Base-by-base conservation (phyloP, 1,140 invertebrate genomes). In the Littorina saxatilis region DNA sequence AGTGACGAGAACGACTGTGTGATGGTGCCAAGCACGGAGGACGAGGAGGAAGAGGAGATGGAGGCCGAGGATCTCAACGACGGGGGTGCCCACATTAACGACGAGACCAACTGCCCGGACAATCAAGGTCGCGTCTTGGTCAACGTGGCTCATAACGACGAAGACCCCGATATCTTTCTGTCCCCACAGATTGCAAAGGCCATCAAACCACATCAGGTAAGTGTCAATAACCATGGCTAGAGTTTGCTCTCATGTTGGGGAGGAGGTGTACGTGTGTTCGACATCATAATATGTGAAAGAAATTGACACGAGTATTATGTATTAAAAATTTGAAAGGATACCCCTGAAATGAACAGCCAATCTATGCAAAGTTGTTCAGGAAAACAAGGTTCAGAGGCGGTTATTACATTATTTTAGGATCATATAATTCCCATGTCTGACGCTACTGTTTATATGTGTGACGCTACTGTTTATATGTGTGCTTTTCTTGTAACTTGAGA, bases 91-190 rank as follows among this genome's bases (percentile, higher is more conserved):
- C 91, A 92, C 81, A 90, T 91, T n/a, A 89, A 94, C 85, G 94
- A 94, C 93, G 93, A 95, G n/a, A 96, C 97, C 87, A 99, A 99
- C 93, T 92, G 96, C 82, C 96, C 96, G 4, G 97, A 99, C 93
- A 96, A 97, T 80, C 95, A 97, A 90, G 98, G 98, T 2, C 93
- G 97, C 63, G 97, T 99, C 29, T 93, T 99, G 43, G 96, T 99
- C 37, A 99, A 99, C 92, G 95, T 99, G 61, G 98, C 97, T n/a
- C 98, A 99, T 93, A 96, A 97, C 0, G 95, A 96, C 63, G 95
- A 95, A 76, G 99, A 99, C 89, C 95, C 96, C 32, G 98, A 99
- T 90, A 96, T 99, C 66, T 99, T 96, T 92, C 93, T 99, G 50
- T 96, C 98, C 9, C 96, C 96, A 2, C 98, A 99, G 91, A 96